Evolutionary conservation across 2,888 invertebrate species (phyloP).

Genomic region (Meiosimyza platycephala): DNA sequence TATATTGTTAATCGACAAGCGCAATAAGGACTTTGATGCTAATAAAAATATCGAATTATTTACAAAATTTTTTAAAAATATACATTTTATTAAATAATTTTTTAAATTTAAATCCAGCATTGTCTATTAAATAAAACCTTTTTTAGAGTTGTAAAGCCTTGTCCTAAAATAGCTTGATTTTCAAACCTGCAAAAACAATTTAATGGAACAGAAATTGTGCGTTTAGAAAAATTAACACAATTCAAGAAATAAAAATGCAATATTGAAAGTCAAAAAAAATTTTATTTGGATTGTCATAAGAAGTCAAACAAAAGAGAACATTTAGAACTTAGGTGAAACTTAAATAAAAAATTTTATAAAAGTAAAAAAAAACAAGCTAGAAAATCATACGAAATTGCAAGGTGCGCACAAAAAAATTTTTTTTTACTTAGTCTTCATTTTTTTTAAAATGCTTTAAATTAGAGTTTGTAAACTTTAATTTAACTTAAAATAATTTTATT

Average conservation of each 20-base stretch:
- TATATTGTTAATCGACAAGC: no score
- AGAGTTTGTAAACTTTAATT: background rate
- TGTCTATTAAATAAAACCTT: background rate
- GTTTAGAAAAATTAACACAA: slow-evolving; percentile 17
- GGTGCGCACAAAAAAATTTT: background rate
- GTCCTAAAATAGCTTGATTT: slow-evolving; percentile 15
- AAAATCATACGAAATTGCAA: slow-evolving; percentile 10
- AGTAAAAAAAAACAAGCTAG: background rate
- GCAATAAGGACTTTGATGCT: no score
- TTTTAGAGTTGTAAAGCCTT: no score
- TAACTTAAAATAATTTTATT: no score
- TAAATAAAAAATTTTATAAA: slow-evolving; percentile 13
- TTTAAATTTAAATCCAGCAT: slow-evolving; percentile 29
- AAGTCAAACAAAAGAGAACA: slow-evolving; percentile 15
- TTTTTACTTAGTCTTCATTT: slow-evolving; percentile 1
- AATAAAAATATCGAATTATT: no score
- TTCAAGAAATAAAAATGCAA: slow-evolving; percentile 31
- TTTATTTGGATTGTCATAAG: slow-evolving; percentile 27
- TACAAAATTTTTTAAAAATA: no score
- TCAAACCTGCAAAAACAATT: slow-evolving; percentile 16
- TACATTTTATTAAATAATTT: no score
- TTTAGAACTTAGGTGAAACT: slow-evolving; percentile 4
- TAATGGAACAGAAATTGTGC: slow-evolving; percentile 8
- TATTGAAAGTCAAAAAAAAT: slow-evolving; percentile 1
- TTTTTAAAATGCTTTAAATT: slow-evolving; percentile 3